A percentile compares a stretch with the other conserved stretches of the same genome.
Evolutionary conservation across 2,797 vertebrate species (phyloP).

Genomic region (Propithecus perrieri): DNA sequence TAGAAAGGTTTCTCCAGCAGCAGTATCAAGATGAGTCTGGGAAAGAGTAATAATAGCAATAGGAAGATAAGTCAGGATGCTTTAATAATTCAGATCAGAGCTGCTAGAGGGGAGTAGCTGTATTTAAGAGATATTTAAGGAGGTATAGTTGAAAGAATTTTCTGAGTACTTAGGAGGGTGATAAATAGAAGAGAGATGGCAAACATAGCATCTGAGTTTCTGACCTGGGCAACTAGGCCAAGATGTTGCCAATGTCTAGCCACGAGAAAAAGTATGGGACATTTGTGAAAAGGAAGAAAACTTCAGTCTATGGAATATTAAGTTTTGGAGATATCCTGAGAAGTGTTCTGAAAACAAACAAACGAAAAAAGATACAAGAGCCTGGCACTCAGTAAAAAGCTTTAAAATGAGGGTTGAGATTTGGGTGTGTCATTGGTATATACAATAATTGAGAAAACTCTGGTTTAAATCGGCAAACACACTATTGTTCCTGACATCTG

Average conservation of each 20-base stretch:
- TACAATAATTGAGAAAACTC: slow-evolving; percentile 8
- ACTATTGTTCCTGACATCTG: not conserved
- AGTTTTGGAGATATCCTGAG: not conserved
- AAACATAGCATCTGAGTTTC: not conserved
- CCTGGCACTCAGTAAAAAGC: not conserved
- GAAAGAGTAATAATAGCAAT: not conserved
- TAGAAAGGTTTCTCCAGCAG: not conserved
- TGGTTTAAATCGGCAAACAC: not conserved
- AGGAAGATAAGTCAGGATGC: not conserved
- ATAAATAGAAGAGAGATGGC: not conserved
- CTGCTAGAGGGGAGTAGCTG: not conserved
- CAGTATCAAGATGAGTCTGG: not conserved
- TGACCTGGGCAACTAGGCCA: not conserved
- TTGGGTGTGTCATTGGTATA: not conserved
- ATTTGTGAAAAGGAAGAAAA: not conserved
- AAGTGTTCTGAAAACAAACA: not conserved
- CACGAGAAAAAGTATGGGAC: not conserved
- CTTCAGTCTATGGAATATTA: not conserved
- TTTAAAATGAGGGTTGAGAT: not conserved
- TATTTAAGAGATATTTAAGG: not conserved
- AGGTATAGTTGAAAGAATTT: not conserved
- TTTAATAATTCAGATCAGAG: not conserved
- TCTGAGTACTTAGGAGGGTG: not conserved
- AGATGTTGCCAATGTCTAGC: not conserved
- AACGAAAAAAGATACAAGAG: not conserved